Evolutionary conservation across 2,797 vertebrate genomes (phyloP).

Genomic region (Neoniphon sammara): DNA sequence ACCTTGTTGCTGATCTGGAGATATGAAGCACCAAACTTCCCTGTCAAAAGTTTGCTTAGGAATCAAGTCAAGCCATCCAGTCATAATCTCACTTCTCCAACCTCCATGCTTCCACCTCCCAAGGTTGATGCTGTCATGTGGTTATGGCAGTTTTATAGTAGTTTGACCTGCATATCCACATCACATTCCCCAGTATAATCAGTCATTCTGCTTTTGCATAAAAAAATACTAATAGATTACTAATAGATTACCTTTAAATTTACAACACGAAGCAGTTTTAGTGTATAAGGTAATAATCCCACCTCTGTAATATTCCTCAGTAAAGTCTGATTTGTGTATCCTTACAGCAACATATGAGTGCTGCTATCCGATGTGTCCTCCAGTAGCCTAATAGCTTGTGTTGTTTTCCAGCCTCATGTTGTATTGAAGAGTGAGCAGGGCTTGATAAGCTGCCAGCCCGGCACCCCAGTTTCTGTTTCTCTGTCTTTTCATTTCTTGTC

Average conservation of each 20-base stretch:
- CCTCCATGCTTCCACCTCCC: background rate
- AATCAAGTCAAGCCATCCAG: background rate
- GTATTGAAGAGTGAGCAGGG: background rate
- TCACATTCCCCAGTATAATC: background rate
- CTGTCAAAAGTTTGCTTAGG: background rate
- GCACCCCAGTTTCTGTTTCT: background rate
- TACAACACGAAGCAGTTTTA: background rate
- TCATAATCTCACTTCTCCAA: background rate
- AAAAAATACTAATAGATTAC: too few species aligned
- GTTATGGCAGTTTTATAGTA: background rate
- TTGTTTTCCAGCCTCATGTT: background rate
- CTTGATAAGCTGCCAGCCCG: background rate
- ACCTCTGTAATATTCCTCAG: background rate
- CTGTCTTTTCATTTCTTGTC: background rate
- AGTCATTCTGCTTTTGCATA: background rate
- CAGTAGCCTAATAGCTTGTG: conserved; percentile 1
- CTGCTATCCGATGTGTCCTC: background rate
- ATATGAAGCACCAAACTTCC: conserved; percentile 6
- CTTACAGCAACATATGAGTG: background rate
- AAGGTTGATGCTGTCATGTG: background rate
- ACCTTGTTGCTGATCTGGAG: conserved; percentile 4
- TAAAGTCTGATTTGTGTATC: background rate
- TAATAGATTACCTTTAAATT: background rate
- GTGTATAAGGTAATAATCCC: background rate
- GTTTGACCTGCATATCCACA: background rate